Conservation (phyloP, 2,113 vertebrate genomes). For the Carassius gibelio region DNA sequence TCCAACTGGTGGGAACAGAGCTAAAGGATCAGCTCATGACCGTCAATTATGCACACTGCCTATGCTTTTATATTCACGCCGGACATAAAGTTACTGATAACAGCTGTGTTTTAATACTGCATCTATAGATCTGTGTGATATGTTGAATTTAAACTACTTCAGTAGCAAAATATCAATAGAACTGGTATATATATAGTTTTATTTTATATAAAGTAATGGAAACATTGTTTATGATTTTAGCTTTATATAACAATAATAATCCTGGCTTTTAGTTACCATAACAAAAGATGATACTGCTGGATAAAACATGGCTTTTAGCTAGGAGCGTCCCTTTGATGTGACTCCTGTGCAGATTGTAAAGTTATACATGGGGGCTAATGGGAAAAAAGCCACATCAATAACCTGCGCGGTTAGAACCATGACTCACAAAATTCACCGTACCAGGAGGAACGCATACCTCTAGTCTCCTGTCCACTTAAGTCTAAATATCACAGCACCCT, state of each 20-base stretch:
- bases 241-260: background rate
- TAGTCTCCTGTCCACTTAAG: slow-evolving; percentile 38
- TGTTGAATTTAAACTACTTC: background rate
- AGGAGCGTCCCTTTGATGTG: slow-evolving; percentile 57
- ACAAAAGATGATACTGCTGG: slow-evolving; percentile 53
- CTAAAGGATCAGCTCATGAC: slow-evolving; percentile 44
- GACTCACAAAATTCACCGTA: slow-evolving; percentile 36
- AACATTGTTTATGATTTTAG: background rate
- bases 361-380: slow-evolving; percentile 48
- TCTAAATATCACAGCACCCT: slow-evolving; percentile 40
- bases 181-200: too few species aligned
- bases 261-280: background rate
- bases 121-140: background rate
- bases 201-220: too few species aligned
- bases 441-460: slow-evolving; percentile 37
- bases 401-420: slow-evolving; percentile 52
- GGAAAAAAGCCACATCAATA: slow-evolving; percentile 65
- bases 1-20: slow-evolving; percentile 74
- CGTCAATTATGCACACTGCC: background rate
- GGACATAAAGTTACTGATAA: background rate
- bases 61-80: background rate
- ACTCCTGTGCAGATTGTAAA: slow-evolving; percentile 60
- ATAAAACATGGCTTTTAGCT: slow-evolving; percentile 54
- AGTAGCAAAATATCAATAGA: too few species aligned
- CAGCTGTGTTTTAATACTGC: background rate